Conservation (phyloP, 2,113 vertebrate genomes). For the Reinhardtius hippoglossoides region DNA sequence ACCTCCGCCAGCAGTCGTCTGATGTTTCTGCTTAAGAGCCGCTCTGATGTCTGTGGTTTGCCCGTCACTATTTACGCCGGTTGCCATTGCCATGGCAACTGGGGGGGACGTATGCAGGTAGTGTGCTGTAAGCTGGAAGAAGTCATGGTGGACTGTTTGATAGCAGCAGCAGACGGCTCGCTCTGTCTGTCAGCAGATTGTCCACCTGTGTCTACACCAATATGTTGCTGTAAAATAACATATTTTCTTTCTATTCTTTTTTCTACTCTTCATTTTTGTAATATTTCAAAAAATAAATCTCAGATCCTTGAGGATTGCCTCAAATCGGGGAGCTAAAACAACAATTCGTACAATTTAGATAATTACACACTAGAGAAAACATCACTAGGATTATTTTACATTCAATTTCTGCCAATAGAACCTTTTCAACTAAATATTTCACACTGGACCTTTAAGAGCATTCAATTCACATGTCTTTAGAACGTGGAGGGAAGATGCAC, state of each 20-base stretch:
- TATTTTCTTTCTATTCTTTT: not conserved
- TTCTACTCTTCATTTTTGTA: too few relatives aligned
- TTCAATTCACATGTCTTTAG: too few relatives aligned
- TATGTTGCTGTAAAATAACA: conserved; percentile 17
- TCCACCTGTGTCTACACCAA: conserved; percentile 34
- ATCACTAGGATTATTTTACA: too few relatives aligned
- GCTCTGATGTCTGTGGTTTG: conserved; percentile 78
- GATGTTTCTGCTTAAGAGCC: conserved; percentile 76
- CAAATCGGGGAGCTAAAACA: too few relatives aligned
- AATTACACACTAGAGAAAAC: too few relatives aligned
- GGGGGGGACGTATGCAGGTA: conserved; percentile 76
- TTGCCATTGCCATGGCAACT: conserved; percentile 84
- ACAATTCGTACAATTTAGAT: too few relatives aligned
- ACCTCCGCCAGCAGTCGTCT: conserved; percentile 72
- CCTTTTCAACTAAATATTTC: too few relatives aligned
- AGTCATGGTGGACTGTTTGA: conserved; percentile 77
- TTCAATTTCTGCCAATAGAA: too few relatives aligned
- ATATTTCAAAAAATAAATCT: too few relatives aligned
- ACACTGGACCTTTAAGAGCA: too few relatives aligned
- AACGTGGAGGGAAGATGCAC: too few relatives aligned
- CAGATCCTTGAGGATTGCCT: too few relatives aligned
- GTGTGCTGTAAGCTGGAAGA: conserved; percentile 68
- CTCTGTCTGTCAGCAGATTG: conserved; percentile 9
- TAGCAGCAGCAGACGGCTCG: conserved; percentile 62
- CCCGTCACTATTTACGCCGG: conserved; percentile 71